phyloP scores from a whole-genome alignment of 2,113 vertebrate genomes.

The Misgurnus anguillicaudatus region DNA sequence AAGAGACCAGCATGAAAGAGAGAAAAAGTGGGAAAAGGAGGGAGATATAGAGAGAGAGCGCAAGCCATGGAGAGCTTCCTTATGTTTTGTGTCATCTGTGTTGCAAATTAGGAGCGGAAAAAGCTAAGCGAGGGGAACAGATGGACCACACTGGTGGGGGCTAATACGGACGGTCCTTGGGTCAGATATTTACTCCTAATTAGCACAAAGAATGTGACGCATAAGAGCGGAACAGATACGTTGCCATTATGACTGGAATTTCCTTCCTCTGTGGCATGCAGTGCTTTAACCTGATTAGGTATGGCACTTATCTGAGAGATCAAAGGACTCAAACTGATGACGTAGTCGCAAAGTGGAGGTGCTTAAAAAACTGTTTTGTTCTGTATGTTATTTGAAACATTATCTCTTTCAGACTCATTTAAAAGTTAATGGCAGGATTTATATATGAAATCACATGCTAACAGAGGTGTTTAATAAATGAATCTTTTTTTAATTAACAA shows the following conservation, averaged over 20 bases:
- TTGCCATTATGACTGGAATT: slow-evolving; percentile 79
- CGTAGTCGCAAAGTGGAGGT: slow-evolving; percentile 63
- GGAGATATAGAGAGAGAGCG: slow-evolving; percentile 59
- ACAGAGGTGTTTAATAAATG: slow-evolving; percentile 53
- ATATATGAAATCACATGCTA: slow-evolving; percentile 44
- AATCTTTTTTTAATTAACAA: slow-evolving; percentile 22
- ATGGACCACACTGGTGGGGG: slow-evolving; percentile 76
- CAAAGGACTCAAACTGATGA: slow-evolving; percentile 71
- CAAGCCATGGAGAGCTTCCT: slow-evolving; percentile 62
- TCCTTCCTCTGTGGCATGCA: slow-evolving; percentile 73
- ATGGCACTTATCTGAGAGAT: slow-evolving; percentile 79
- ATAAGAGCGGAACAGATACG: slow-evolving; percentile 80
- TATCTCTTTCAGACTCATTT: slow-evolving; percentile 27
- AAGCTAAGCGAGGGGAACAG: slow-evolving; percentile 61
- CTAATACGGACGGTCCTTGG: slow-evolving; percentile 75
- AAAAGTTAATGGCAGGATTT: slow-evolving; percentile 47
- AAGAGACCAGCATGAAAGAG: slow-evolving; percentile 19
- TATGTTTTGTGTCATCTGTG: slow-evolving; percentile 73
- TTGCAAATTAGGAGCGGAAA: slow-evolving; percentile 67
- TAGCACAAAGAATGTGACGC: slow-evolving; percentile 77
- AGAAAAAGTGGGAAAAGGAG: background rate
- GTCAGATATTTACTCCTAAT: slow-evolving; percentile 83
- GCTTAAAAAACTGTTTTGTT: slow-evolving; percentile 38
- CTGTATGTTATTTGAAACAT: slow-evolving; percentile 63
- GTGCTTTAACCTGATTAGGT: slow-evolving; percentile 82